Evolutionary conservation across 1,140 invertebrate species (phyloP).

Genomic region (Maniola jurtina): DNA sequence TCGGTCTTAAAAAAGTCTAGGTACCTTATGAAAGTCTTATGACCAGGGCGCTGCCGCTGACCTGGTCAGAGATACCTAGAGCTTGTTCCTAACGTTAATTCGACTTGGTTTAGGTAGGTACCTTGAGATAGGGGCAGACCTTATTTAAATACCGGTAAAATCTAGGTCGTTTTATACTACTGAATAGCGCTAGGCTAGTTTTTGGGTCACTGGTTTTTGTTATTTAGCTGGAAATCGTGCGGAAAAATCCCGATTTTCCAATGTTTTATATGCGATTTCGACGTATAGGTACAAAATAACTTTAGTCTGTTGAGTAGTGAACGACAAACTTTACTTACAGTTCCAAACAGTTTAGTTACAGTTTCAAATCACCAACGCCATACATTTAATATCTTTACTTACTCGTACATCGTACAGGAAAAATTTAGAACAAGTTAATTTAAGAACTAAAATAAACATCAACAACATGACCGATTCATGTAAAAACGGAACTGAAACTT

Average conservation of each 20-base stretch:
- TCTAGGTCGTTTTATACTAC: conserved; percentile 6
- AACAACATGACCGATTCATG: conserved; percentile 7
- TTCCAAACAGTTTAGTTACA: too few relatives aligned
- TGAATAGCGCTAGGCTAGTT: conserved; percentile 7
- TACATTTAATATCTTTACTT: conserved; percentile 9
- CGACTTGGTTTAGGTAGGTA: background rate
- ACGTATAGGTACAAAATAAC: background rate
- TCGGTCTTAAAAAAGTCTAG: too few relatives aligned
- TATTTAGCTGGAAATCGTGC: background rate
- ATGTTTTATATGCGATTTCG: background rate
- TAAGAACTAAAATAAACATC: conserved; percentile 25
- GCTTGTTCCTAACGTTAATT: too few relatives aligned
- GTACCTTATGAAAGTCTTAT: background rate
- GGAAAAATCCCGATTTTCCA: background rate
- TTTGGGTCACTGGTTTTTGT: conserved; percentile 1
- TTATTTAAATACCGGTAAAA: conserved; percentile 3
- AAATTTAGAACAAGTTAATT: background rate
- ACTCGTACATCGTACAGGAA: background rate
- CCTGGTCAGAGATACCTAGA: too few relatives aligned
- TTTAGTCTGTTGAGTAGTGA: background rate
- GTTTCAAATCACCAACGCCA: too few relatives aligned
- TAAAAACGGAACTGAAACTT: background rate
- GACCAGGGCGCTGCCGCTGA: too few relatives aligned
- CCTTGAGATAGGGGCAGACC: background rate
- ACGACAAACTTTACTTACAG: background rate